Conservation (phyloP, 2,113 vertebrate species). For the Neolamprologus toae region DNA sequence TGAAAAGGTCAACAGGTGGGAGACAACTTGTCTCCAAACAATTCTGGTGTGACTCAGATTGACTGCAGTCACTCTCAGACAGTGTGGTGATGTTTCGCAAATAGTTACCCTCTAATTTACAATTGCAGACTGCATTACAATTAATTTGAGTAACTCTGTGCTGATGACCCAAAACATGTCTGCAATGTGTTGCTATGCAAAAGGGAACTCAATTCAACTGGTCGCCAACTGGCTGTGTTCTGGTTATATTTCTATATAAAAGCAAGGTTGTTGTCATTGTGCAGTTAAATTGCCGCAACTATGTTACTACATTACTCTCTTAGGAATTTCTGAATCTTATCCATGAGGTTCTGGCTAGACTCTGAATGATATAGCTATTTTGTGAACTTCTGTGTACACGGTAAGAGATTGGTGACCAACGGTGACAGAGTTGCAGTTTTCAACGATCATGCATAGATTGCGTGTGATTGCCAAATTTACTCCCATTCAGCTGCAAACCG, state of each 20-base stretch:
- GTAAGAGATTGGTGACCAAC: background rate
- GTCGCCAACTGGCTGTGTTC: background rate
- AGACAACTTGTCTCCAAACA: background rate
- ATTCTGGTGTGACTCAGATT: background rate
- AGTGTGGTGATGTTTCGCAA: rapidly evolving
- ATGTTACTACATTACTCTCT: background rate
- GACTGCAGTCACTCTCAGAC: background rate
- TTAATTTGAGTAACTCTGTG: background rate
- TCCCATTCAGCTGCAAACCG: background rate
- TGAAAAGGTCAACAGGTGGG: background rate
- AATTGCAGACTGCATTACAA: background rate
- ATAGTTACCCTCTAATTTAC: background rate
- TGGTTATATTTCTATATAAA: background rate
- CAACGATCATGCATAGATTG: background rate
- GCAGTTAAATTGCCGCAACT: background rate
- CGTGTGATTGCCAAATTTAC: background rate
- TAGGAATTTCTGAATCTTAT: background rate
- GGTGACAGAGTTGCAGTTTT: background rate
- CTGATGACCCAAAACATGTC: background rate
- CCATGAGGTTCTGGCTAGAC: background rate
- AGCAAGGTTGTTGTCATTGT: background rate
- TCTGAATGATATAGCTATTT: background rate
- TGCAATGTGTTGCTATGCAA: background rate
- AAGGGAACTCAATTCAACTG: background rate
- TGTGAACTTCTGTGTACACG: background rate